Evolutionary conservation across 2,113 vertebrate genomes (phyloP).

Genomic region (Brachypteracias leptosomus): DNA sequence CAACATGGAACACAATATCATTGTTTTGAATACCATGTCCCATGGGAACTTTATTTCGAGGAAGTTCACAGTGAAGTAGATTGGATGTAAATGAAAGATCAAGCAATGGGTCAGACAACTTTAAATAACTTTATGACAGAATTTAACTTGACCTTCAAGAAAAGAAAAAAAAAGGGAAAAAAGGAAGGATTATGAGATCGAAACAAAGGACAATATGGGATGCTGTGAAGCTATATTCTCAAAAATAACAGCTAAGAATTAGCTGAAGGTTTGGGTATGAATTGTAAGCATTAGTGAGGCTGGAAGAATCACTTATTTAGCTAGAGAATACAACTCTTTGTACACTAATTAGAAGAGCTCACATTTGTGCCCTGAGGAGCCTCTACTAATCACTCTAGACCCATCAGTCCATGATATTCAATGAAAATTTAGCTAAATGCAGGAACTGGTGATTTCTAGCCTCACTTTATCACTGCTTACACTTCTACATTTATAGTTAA

Average conservation of each 20-base stretch:
- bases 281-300: not conserved
- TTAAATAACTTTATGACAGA: not conserved
- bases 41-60: not conserved
- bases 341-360: not conserved
- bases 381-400: not conserved
- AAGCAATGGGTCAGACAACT: not conserved
- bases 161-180: not conserved
- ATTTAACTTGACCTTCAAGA: not conserved
- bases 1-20: not conserved
- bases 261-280: not conserved
- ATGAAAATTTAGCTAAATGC: not conserved
- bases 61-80: not conserved
- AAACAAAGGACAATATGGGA: fast-evolving
- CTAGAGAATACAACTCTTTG: not conserved
- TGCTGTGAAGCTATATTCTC: not conserved
- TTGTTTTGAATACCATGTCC: not conserved
- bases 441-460: not conserved
- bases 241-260: not conserved
- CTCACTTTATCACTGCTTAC: not conserved
- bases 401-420: not conserved
- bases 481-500: not conserved
- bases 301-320: not conserved
- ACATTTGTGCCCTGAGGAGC: not conserved
- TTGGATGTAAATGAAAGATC: not conserved
- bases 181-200: not conserved